Evolutionary conservation across 64 coral and sea anemone genomes (phyloP).

Genomic region (Actinia tenebrosa): DNA sequence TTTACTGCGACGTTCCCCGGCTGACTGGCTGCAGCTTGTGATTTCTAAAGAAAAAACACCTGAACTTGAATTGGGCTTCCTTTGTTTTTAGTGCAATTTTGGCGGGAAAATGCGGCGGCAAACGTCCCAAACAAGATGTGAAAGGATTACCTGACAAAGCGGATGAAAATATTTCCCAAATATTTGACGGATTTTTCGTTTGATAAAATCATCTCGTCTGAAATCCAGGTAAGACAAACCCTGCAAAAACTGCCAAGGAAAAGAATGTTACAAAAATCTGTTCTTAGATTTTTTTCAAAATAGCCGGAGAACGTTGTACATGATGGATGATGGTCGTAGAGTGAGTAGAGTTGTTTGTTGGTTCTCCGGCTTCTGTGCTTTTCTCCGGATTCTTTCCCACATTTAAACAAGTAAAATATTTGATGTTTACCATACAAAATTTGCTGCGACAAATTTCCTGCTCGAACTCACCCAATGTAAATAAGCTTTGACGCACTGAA

Average conservation of each 20-base stretch:
- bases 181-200: constrained; percentile 88
- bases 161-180: constrained; percentile 78
- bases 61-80: not conserved
- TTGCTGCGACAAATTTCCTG: not conserved
- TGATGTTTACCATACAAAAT: no score
- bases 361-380: no score
- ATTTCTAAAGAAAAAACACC: not conserved
- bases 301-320: no score
- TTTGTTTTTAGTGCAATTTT: not conserved
- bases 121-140: not conserved
- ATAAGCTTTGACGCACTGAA: constrained; percentile 66
- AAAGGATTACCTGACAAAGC: constrained; percentile 58
- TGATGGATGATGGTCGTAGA: no score
- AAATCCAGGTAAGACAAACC: constrained; percentile 75
- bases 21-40: not conserved
- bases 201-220: constrained; percentile 89
- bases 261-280: not conserved
- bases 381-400: no score
- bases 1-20: not conserved
- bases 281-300: no score
- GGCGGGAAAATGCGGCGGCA: no score
- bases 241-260: constrained; percentile 68
- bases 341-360: no score
- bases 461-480: constrained; percentile 55
- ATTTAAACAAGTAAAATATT: no score